Conservation (phyloP, 1,140 invertebrate species). For the Hylaeus volcanicus region DNA sequence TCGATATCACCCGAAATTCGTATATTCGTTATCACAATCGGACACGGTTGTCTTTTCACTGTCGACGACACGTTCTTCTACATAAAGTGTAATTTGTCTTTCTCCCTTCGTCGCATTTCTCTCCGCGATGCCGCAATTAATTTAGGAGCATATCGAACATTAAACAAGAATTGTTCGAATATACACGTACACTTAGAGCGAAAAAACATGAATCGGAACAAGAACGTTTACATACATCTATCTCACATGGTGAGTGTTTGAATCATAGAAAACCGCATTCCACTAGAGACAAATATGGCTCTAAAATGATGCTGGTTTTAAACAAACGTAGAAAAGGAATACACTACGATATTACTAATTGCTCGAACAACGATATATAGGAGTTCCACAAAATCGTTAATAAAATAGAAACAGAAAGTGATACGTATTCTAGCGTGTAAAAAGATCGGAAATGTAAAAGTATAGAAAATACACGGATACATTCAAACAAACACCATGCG, state of each 20-base stretch:
- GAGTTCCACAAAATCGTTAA: background rate
- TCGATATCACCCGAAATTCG: background rate
- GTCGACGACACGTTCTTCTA: constrained; percentile 13
- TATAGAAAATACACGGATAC: constrained; percentile 22
- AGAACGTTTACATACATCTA: constrained; percentile 24
- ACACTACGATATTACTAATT: background rate
- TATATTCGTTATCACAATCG: constrained; percentile 2
- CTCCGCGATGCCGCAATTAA: background rate
- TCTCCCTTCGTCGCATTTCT: background rate
- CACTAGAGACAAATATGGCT: background rate
- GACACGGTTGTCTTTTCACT: background rate
- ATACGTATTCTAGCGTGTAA: background rate
- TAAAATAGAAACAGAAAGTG: background rate
- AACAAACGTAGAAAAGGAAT: background rate
- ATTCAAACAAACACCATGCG: constrained; percentile 45
- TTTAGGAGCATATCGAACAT: constrained; percentile 39
- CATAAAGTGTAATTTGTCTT: background rate
- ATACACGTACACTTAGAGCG: constrained; percentile 36
- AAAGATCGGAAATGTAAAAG: constrained; percentile 35
- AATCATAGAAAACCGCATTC: constrained; percentile 8
- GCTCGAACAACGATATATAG: background rate
- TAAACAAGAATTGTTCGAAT: constrained; percentile 38
- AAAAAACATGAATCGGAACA: constrained; percentile 34
- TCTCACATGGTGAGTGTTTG: constrained; percentile 35
- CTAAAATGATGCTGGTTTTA: background rate